Base-by-base conservation (phyloP, 2,888 invertebrate species). In the Tetranychus truncatus region DNA sequence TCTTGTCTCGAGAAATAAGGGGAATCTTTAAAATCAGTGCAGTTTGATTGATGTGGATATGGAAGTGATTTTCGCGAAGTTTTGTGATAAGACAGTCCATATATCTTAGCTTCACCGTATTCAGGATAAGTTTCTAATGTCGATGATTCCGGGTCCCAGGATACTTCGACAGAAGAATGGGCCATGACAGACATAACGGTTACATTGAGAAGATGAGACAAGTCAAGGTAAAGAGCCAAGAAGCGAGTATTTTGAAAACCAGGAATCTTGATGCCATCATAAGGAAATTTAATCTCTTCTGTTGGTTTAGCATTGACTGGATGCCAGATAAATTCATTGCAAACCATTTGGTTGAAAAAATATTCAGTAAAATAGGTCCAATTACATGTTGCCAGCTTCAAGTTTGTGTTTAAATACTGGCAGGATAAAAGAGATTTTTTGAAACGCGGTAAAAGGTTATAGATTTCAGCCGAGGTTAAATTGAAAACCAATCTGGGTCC, bases 41-140 rank as follows among this genome's bases (percentile, higher is more conserved):
- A 69, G 20, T 69, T 69, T 11, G 21, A 24, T 8, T 24, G 69
- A 1, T 21, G 34, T 24, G 69, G 69, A n/a, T 8, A 24, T 69
- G 69, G 69, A 20, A 69, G 21, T 69, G 69, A 69, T 69, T 21
- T 20, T 69, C 69, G 69, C 11, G 72, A 44, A 18, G 72, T 72
- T 45, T 72, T 46, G 11, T 72, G 72, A 44, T 45, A 72, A 15
- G 72, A 44, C 15, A 72, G 20, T 46, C 45, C 72, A 72, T 45
- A 44, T 15, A 45, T 45, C 20, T 72, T 72, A 5, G 45, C 45
- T 21, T 69, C 69, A 21, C 34, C 9, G 8, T 69, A 20, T 69
- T 69, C 69, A 24, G 34, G 20, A 8, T 24, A 20, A n/a, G 20
- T 69, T 24, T 69, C 69, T 6, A 69, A 21, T 21, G 69, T 69